phyloP scores from a whole-genome alignment of 2,797 vertebrate species.

The Ateles fusciceps region DNA sequence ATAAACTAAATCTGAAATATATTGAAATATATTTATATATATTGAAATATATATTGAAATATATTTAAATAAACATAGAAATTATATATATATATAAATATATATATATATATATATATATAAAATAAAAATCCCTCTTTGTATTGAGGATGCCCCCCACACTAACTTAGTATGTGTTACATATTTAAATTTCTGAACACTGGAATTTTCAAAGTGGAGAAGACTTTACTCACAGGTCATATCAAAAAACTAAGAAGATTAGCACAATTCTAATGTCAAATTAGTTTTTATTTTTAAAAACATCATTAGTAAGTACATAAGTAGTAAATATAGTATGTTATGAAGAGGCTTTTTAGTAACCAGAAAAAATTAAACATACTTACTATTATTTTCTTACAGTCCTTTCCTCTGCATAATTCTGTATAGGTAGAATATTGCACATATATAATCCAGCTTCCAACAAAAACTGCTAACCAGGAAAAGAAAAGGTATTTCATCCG shows the following conservation, averaged over 20 bases:
- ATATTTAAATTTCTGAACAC: slow-evolving; percentile 40
- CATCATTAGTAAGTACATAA: slow-evolving; percentile 30
- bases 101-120: background rate
- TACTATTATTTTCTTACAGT: slow-evolving; percentile 96
- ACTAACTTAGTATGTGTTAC: background rate
- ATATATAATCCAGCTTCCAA: slow-evolving; percentile 98
- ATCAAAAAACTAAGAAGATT: background rate
- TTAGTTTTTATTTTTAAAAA: slow-evolving; percentile 49
- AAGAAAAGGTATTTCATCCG: slow-evolving; percentile 98
- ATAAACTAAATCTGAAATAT: slow-evolving; percentile 20
- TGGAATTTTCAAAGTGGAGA: slow-evolving; percentile 37
- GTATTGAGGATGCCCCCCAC: background rate
- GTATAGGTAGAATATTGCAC: slow-evolving; percentile 97
- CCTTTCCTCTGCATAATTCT: slow-evolving; percentile 96
- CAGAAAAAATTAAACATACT: slow-evolving; percentile 76
- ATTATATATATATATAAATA: too few relatives aligned
- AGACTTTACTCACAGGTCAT: background rate
- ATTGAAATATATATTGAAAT: background rate
- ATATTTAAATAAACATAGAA: background rate
- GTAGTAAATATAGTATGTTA: background rate
- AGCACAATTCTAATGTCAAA: background rate
- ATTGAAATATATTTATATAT: background rate
- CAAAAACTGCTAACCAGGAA: slow-evolving; percentile 96
- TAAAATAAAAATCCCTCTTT: slow-evolving; percentile 1
- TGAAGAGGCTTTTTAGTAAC: slow-evolving; percentile 39